Base-by-base conservation (phyloP, 2,888 invertebrate genomes). In the Cryptops parisi region DNA sequence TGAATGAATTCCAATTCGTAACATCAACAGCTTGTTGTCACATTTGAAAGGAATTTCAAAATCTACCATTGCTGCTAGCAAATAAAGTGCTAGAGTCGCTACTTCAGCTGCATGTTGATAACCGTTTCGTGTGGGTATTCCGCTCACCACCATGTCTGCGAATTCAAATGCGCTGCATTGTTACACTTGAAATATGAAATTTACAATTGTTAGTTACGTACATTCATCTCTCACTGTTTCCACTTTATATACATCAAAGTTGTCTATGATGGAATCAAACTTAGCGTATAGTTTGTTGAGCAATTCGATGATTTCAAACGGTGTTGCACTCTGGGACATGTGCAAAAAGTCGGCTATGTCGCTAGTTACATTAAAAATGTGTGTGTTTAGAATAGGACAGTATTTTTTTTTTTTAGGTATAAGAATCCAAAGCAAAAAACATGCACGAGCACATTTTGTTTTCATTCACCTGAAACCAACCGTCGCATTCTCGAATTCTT, bases 191-290 rank as follows among this genome's bases (percentile, higher is more conserved):
- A 41, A 6, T 41, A 19, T 15, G 17, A 19, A 41, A 6, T n/a
- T 41, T 6, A 33, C 9, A 12, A 12, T 33, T 33, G 9, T 12
- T 12, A 33, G 38, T 12, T 17, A 41, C 23, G 22, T 41, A 52
- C 52, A 52, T 52, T 52, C 52, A 33, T 52, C 52, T 45, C 52
- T n/a, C 12, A 52, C 52, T 26, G 52, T 52, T 52, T 52, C 52
- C 27, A 52, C 52, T 23, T 52, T 52, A 33, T 52, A 52, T 24
- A 45, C 52, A 45, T 52, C 52, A 21, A 27, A 52, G 15, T 27
- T 33, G 5, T 52, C 52, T n/a, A 52, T 52, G 9, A 52, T 52
- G 2, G 44, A 21, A 26, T 52, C 52, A 15, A 52, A 52, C 3
- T 23, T 27, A 15, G 26, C 19, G 33, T 52, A 52, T 12, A 52